A percentile compares a stretch with the other conserved stretches of the same genome.
phyloP scores from a whole-genome alignment of 2,113 vertebrate genomes.

The Chamaea fasciata region DNA sequence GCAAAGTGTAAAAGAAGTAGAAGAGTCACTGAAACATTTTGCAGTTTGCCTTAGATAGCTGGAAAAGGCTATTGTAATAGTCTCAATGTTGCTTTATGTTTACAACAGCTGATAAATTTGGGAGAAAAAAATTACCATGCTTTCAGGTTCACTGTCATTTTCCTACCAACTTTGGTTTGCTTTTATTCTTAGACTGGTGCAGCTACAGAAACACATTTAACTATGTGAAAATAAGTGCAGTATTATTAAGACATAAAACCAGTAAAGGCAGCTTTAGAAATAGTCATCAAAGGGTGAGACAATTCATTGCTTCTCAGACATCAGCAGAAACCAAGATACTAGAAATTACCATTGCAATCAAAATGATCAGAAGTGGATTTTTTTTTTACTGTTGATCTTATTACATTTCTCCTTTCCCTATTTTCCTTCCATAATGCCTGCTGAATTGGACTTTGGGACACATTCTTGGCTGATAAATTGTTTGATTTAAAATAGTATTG shows the following conservation, averaged over 20 bases:
- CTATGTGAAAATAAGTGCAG: not conserved
- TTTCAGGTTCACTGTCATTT: not conserved
- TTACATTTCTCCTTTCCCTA: not conserved
- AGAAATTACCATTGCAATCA: not conserved
- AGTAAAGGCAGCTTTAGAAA: not conserved
- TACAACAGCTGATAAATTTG: not conserved
- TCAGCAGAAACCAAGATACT: not conserved
- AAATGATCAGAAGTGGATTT: not conserved
- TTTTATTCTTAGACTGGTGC: not conserved
- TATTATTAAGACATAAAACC: not conserved
- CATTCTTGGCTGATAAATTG: constrained; percentile 1
- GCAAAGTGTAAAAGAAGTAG: constrained; percentile 27
- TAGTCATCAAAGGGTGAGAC: not conserved
- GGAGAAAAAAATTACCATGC: not conserved
- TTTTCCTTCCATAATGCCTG: not conserved
- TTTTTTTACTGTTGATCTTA: not conserved
- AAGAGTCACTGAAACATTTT: constrained; percentile 38
- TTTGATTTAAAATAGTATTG: constrained; percentile 14
- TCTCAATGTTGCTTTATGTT: constrained; percentile 12
- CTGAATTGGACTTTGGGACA: not conserved
- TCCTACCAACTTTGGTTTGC: not conserved
- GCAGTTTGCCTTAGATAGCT: constrained; percentile 8
- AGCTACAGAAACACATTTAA: not conserved
- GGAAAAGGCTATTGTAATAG: constrained; percentile 22
- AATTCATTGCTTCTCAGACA: not conserved